phyloP scores from a whole-genome alignment of 2,888 invertebrate species.

The Slavum lentiscoides region DNA sequence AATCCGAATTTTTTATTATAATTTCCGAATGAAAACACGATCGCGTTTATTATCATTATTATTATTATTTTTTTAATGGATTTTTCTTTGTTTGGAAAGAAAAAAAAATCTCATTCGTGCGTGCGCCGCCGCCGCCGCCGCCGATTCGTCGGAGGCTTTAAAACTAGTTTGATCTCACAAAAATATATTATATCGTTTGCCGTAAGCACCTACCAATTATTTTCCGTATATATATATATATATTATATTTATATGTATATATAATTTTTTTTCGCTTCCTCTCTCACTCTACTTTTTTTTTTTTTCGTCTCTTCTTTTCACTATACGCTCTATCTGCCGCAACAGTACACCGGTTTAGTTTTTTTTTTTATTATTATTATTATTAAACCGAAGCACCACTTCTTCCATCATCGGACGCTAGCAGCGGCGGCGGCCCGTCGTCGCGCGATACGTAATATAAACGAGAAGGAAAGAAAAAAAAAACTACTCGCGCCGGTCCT shows the following conservation, averaged over 20 bases:
- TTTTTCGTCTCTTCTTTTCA: background rate
- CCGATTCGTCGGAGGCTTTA: slow-evolving; percentile 47
- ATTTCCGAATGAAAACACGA: slow-evolving; percentile 27
- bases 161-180: slow-evolving; percentile 49
- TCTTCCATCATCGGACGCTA: no score
- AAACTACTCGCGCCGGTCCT: slow-evolving; percentile 47
- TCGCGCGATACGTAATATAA: no score
- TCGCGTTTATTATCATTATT: background rate
- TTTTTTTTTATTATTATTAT: no score
- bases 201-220: slow-evolving; percentile 54
- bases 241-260: no score
- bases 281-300: background rate
- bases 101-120: slow-evolving; percentile 38
- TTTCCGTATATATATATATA: slow-evolving; percentile 33
- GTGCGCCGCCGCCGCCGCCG: no score
- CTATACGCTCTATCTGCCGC: background rate
- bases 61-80: slow-evolving; percentile 35
- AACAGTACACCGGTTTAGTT: slow-evolving; percentile 48
- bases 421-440: no score
- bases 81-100: slow-evolving; percentile 45
- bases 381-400: slow-evolving; percentile 36
- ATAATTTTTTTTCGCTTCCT: no score
- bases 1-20: background rate
- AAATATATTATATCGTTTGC: slow-evolving; percentile 36
- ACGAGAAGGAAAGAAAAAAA: slow-evolving; percentile 28